Evolutionary conservation across 2,113 vertebrate species (phyloP).

Genomic region (Rutilus rutilus): DNA sequence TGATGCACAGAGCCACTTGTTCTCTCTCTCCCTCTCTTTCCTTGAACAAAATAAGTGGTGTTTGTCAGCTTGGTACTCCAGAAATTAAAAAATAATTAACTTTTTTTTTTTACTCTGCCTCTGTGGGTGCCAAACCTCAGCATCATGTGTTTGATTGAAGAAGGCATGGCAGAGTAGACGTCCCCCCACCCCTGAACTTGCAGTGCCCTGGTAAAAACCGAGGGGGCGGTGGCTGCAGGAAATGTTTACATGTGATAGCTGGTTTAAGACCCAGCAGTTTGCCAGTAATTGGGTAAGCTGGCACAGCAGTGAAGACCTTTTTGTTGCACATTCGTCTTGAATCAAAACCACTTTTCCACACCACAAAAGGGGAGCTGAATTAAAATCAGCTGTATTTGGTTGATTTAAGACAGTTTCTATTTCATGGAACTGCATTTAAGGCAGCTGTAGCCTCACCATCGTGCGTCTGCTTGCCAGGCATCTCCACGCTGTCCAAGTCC

Average conservation of each 20-base stretch:
- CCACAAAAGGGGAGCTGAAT: slow-evolving; percentile 78
- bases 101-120: slow-evolving; percentile 22
- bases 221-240: slow-evolving; percentile 59
- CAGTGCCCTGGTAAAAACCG: slow-evolving; percentile 46
- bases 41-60: slow-evolving; percentile 20
- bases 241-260: slow-evolving; percentile 70
- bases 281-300: slow-evolving; percentile 71
- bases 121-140: slow-evolving; percentile 37
- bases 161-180: slow-evolving; percentile 17
- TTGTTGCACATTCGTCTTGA: slow-evolving; percentile 63
- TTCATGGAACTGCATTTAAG: slow-evolving; percentile 79
- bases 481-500: slow-evolving; percentile 77
- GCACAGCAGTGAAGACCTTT: slow-evolving; percentile 64
- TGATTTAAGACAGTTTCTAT: slow-evolving; percentile 78
- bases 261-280: slow-evolving; percentile 71
- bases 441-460: slow-evolving; percentile 81
- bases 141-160: slow-evolving; percentile 37
- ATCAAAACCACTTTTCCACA: slow-evolving; percentile 67
- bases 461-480: slow-evolving; percentile 79
- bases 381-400: slow-evolving; percentile 83
- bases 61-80: slow-evolving; percentile 30
- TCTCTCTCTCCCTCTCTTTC: neutral
- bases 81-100: slow-evolving; percentile 27
- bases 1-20: slow-evolving; percentile 30
- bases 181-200: slow-evolving; percentile 28